Conservation (phyloP, 2,797 vertebrate genomes). For the Pogonophryne albipinna region DNA sequence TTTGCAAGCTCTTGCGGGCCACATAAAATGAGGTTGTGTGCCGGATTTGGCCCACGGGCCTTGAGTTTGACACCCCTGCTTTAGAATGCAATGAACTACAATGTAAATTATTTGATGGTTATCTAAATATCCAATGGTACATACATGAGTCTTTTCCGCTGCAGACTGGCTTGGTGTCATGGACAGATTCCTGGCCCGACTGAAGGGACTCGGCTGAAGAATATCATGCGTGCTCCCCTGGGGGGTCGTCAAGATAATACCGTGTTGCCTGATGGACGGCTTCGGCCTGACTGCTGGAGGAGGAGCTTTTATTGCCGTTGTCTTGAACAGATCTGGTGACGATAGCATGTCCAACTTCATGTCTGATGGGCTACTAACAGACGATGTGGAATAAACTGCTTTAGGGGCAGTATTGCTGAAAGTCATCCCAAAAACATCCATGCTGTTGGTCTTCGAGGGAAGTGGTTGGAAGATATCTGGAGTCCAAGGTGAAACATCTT, state of each 20-base stretch:
- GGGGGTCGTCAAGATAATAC: constrained; percentile 56
- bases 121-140: constrained; percentile 24
- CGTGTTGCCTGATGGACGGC: neutral
- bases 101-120: neutral
- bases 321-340: constrained; percentile 21
- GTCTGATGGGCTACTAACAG: constrained; percentile 14
- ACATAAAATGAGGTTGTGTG: no score
- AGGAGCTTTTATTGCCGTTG: neutral
- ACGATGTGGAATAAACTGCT: neutral
- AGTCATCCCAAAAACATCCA: constrained; percentile 30
- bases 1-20: no score
- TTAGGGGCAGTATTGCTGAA: neutral
- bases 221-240: constrained; percentile 47
- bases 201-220: constrained; percentile 59
- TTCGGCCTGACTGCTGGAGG: neutral
- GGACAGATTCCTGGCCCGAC: constrained; percentile 32
- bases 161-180: constrained; percentile 13
- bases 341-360: neutral
- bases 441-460: neutral
- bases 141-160: constrained; percentile 52
- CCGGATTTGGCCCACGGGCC: no score
- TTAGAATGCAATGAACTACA: neutral
- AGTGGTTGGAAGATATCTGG: constrained; percentile 59
- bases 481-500: constrained; percentile 33
- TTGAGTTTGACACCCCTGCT: no score